These are phyloP conservation scores for Fulmarus glacialis DNA, from an alignment of 2,113 vertebrate species.

Conservation along the genomic window DNA sequence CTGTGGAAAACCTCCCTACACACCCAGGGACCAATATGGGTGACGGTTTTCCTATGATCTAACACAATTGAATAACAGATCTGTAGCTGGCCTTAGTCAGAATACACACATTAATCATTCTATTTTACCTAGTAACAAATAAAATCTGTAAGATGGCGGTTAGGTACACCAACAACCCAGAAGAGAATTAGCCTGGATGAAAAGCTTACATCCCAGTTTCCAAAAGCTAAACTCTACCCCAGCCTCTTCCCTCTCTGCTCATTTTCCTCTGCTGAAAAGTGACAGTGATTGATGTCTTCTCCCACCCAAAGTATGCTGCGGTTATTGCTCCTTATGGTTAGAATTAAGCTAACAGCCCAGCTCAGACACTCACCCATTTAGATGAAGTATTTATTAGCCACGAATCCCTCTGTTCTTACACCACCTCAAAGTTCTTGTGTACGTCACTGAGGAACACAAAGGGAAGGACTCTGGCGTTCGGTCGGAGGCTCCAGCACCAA, in stretches of 20 bases:
- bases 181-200: background rate
- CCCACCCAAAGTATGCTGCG: constrained; percentile 25
- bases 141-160: background rate
- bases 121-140: background rate
- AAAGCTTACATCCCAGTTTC: background rate
- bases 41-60: background rate
- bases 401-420: constrained; percentile 59
- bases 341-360: constrained; percentile 64
- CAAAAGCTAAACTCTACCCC: background rate
- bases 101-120: background rate
- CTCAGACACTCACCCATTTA: constrained; percentile 51
- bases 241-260: background rate
- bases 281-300: constrained; percentile 62
- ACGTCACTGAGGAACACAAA: constrained; percentile 50
- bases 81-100: background rate
- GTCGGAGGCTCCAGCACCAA: constrained; percentile 7
- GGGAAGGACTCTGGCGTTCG: constrained; percentile 3
- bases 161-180: background rate
- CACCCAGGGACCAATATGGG: background rate
- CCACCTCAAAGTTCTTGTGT: constrained; percentile 56
- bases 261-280: constrained; percentile 36
- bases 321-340: constrained; percentile 49
- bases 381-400: constrained; percentile 60
- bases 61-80: background rate
- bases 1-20: background rate